Base-by-base conservation (phyloP, 30 jellyfish, hydroid and myxozoan genomes). In the Cassiopea andromeda region DNA sequence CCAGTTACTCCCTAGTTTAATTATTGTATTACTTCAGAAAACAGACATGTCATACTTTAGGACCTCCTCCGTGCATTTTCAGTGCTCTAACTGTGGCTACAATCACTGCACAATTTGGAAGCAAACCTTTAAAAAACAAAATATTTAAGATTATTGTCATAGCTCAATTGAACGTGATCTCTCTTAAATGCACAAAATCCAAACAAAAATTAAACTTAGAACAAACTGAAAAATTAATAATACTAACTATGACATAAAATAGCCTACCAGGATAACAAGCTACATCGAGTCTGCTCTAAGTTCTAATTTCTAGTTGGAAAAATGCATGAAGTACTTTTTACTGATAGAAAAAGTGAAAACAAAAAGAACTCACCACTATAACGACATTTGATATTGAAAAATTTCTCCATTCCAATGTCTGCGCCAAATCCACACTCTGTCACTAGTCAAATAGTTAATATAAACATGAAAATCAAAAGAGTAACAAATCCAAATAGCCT, bases 341-440 rank as follows among this genome's bases (percentile, higher is more conserved):
- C 18, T 44, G 64, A 59, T 10, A 3, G 38, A 27, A 27, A 27
- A 27, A 10, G 64, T 54, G 7, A n/a, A 68, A 14, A 71, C 13
- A 14, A 3, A 10, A 54, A 16, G 44, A 38, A 54, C 90, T 66
- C 77, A 93, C 98, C 98, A 85, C 98, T 94, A 71, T 90, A 90
- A 68, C 98, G 92, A 64, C 98, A 94, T 80, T 95, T 95, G 74
- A 95, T 95, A 84, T 95, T 91, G 93, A 95, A 95, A 83, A 95
- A 95, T 84, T 95, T 95, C 84, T 95, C 99, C 98, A 91, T 91
- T 10, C 99, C 99, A 54, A 95, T 90, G 60, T 95, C 99, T 27
- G 99, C 99, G 75, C 99, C 99, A 87, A 95, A 95, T 38, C 99
- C 99, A 91, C 97, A 87, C 83, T 95, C 99, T 80, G 99, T 95